Conservation (phyloP, 2,113 vertebrate species). For the Mustela nigripes region DNA sequence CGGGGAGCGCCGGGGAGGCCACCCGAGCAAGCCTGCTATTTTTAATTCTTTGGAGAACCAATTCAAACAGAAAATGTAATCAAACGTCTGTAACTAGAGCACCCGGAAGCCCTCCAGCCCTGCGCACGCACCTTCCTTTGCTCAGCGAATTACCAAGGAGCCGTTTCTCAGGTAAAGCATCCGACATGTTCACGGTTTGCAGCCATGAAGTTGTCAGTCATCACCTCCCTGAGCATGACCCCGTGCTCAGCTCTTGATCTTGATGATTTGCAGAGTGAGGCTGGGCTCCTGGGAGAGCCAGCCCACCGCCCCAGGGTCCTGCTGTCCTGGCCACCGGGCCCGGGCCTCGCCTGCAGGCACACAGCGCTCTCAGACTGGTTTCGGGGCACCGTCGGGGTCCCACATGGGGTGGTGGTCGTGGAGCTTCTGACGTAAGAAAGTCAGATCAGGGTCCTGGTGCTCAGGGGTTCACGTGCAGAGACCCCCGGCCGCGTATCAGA, state of each 20-base stretch:
- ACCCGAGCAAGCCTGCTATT: slow-evolving; percentile 73
- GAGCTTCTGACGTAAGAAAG: background rate
- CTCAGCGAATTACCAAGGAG: slow-evolving; percentile 83
- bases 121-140: slow-evolving; percentile 81
- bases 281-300: background rate
- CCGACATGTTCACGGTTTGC: background rate
- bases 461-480: accelerated
- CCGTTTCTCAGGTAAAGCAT: slow-evolving; percentile 54
- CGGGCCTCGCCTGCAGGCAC: accelerated
- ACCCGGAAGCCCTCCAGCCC: slow-evolving; percentile 82
- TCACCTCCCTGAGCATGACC: background rate
- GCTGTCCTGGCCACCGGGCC: accelerated
- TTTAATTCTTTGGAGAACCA: slow-evolving; percentile 86
- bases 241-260: background rate
- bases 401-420: accelerated
- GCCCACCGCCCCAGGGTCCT: accelerated
- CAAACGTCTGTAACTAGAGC: slow-evolving; percentile 86
- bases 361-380: accelerated
- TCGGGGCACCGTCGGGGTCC: background rate
- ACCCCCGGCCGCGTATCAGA: accelerated
- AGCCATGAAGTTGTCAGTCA: background rate
- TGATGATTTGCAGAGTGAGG: background rate
- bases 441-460: background rate
- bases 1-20: slow-evolving; percentile 53
- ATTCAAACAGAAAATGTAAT: slow-evolving; percentile 87